Conservation (phyloP, 2,888 invertebrate species). For the Apodemia duryi region DNA sequence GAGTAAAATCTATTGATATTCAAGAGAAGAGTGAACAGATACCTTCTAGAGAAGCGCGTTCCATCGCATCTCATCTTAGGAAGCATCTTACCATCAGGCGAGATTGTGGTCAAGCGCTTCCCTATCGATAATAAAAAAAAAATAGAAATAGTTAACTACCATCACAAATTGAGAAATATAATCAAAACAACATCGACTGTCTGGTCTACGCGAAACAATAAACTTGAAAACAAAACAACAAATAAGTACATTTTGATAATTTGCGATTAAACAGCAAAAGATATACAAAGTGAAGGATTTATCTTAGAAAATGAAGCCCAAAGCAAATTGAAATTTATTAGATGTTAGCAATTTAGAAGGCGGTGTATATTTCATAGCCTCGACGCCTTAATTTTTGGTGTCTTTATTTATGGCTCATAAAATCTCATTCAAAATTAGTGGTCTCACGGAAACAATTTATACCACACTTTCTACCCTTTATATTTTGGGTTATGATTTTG, state of each 20-base stretch:
- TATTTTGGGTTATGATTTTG: no score
- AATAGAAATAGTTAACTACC: no score
- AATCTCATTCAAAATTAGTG: constrained; percentile 4
- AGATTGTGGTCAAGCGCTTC: no score
- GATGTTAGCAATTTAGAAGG: constrained; percentile 64
- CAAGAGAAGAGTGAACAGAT: no score
- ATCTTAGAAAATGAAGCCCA: constrained; percentile 43
- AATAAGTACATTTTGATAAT: constrained; percentile 12
- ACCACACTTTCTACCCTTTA: neutral
- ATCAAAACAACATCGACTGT: no score
- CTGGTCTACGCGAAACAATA: constrained; percentile 13
- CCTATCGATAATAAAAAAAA: no score
- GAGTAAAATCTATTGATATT: no score
- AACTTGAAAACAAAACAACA: constrained; percentile 2
- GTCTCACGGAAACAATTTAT: constrained; percentile 6
- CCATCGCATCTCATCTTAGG: no score
- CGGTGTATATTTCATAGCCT: constrained; percentile 45
- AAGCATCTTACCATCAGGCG: no score
- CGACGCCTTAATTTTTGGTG: constrained; percentile 10
- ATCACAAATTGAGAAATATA: neutral
- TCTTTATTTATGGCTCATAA: constrained; percentile 5
- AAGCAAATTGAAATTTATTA: constrained; percentile 65
- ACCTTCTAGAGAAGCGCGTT: no score
- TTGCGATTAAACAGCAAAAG: neutral
- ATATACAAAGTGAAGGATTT: constrained; percentile 28